Percentiles rank a stretch among this genome's conserved stretches.
Conservation (phyloP, 2,888 invertebrate genomes). For the Agrotis clavis region DNA sequence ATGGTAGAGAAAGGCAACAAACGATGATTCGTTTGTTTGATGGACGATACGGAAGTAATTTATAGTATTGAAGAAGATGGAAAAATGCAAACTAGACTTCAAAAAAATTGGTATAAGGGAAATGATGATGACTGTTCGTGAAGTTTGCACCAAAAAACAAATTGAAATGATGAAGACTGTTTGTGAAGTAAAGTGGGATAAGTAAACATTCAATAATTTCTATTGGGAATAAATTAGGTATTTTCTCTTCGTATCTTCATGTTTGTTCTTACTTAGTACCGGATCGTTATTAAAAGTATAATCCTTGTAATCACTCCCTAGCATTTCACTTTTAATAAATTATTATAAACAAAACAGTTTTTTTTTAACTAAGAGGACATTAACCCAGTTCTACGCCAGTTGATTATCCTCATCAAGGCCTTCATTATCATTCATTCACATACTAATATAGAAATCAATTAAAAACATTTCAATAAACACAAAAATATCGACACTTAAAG, state of each 20-base stretch:
- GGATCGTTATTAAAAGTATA: not conserved
- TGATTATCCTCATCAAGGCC: slow-evolving; percentile 30
- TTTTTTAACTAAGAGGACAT: slow-evolving; percentile 4
- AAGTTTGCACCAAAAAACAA: too few species aligned
- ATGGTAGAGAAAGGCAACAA: too few species aligned
- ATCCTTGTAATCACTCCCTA: not conserved
- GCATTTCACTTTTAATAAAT: slow-evolving; percentile 28
- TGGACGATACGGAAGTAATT: too few species aligned
- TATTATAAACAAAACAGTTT: slow-evolving; percentile 28
- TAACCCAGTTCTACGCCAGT: not conserved
- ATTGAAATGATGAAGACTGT: too few species aligned
- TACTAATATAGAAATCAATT: slow-evolving; percentile 54
- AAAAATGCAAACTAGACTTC: too few species aligned
- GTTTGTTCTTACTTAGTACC: not conserved
- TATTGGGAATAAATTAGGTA: not conserved
- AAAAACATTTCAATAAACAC: slow-evolving; percentile 44
- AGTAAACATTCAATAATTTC: not conserved
- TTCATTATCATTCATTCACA: slow-evolving; percentile 19
- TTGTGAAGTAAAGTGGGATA: not conserved
- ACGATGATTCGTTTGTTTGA: too few species aligned
- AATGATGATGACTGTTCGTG: not conserved
- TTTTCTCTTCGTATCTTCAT: not conserved
- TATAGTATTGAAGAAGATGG: too few species aligned
- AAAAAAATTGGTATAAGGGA: too few species aligned
- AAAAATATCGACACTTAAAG: slow-evolving; percentile 43